A percentile compares a stretch with the other conserved stretches of the same genome.
phyloP scores from a whole-genome alignment of 2,888 invertebrate genomes.

The Onthophagus sagittarius region DNA sequence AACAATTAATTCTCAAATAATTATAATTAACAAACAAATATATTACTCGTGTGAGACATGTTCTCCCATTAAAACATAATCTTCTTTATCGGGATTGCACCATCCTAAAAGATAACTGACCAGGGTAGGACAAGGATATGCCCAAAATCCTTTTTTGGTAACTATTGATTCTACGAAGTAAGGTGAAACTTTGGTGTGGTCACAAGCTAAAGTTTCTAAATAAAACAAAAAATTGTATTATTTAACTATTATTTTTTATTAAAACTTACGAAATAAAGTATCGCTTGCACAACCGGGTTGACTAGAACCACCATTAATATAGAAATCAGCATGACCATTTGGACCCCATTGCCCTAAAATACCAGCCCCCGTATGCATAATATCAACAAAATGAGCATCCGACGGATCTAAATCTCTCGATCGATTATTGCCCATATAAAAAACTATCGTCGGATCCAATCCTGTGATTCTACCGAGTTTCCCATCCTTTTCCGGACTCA shows the following conservation, averaged over 20 bases:
- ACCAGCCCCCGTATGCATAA: conserved; percentile 81
- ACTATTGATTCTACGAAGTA: conserved; percentile 88
- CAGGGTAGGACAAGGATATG: conserved; percentile 77
- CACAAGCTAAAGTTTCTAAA: conserved; percentile 80
- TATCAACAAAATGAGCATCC: conserved; percentile 81
- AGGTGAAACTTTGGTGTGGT: conserved; percentile 86
- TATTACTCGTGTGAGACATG: conserved; percentile 74
- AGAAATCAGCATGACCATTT: conserved; percentile 84
- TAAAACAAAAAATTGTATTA: neutral
- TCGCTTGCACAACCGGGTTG: conserved; percentile 83
- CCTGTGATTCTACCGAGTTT: conserved; percentile 82
- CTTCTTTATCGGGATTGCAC: conserved; percentile 75
- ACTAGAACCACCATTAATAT: conserved; percentile 83
- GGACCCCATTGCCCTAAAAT: conserved; percentile 88
- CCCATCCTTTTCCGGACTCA: conserved; percentile 68
- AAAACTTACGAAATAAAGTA: conserved; percentile 71
- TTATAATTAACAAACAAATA: conserved; percentile 17
- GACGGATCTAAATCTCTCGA: conserved; percentile 75
- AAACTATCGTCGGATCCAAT: conserved; percentile 80
- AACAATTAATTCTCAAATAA: neutral
- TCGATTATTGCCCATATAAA: conserved; percentile 78
- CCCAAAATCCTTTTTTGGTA: conserved; percentile 75
- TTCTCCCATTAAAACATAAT: conserved; percentile 84
- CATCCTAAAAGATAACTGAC: conserved; percentile 81
- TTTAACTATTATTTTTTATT: neutral